Base-by-base conservation (phyloP, 2,888 invertebrate genomes). In the Azorinus chamasolen region DNA sequence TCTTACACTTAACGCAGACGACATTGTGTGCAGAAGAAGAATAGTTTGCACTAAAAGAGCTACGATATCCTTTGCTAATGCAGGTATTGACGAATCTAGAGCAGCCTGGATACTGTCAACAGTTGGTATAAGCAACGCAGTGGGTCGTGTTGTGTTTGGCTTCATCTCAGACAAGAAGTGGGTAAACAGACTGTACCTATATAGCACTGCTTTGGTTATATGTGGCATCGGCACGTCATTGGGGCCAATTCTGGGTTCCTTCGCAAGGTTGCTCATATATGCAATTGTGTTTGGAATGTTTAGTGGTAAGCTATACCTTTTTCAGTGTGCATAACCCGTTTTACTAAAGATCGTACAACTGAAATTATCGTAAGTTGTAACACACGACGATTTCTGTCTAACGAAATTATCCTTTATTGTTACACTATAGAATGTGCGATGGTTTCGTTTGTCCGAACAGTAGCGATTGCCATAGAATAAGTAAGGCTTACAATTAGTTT, bases 61-160 rank as follows among this genome's bases (percentile, higher is more conserved):
- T n/a, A n/a, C n/a, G n/a, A n/a, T n/a, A 6, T 32, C 32, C 32
- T 20, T 12, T 45, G 5, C 14, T 22, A 1, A 62, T 64, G n/a
- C 43, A 76, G 75, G 70, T 16, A 51, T 76, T 14, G 62, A 46
- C 61, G 46, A 46, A 16, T 45, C 76, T 12, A 53, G 75, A 0
- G 95, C 96, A 0, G 94, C 96, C 10, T 95, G 95, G 91, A 94
- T 99, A 68, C 95, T 99, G 14, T 96, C 98, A 0, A 94, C 96
- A 1, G 97, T 99, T 87, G 99, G 99, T 22, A 95, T 98, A 53
- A 95, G 97, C 0, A 99, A 99, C 92, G 98, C 98, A 0, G 92
- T 98, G 46, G 98, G 98, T 48, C 96, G 99, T 94, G 95, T 99
- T 18, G 93, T 96, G 8, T 88, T 92, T 62, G 92, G 92, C 1